Evolutionary conservation across 2,113 vertebrate genomes (phyloP).

Genomic region (Pungitius pungitius): DNA sequence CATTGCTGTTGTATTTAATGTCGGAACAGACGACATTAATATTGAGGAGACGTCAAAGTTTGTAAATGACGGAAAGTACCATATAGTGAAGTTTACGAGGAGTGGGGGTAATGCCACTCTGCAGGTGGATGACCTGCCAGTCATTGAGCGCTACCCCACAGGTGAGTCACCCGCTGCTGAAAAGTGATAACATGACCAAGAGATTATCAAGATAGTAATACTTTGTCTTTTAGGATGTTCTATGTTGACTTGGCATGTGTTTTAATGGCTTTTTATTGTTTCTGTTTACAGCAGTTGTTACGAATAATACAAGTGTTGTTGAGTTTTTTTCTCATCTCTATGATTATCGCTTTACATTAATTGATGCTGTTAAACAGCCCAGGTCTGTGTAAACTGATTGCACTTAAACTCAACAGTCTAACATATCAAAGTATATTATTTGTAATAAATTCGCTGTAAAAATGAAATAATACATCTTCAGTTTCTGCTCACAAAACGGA

Average conservation of each 20-base stretch:
- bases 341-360: slow-evolving; percentile 37
- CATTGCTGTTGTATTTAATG: slow-evolving; percentile 97
- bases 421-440: slow-evolving; percentile 22
- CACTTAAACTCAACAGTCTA: slow-evolving; percentile 6
- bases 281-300: slow-evolving; percentile 66
- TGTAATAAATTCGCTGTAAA: slow-evolving; percentile 12
- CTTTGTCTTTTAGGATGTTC: slow-evolving; percentile 58
- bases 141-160: slow-evolving; percentile 98
- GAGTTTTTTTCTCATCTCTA: slow-evolving; percentile 42
- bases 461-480: slow-evolving; percentile 48
- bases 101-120: slow-evolving; percentile 99
- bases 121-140: slow-evolving; percentile 98
- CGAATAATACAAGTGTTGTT: slow-evolving; percentile 55
- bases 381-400: slow-evolving; percentile 9
- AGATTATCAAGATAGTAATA: slow-evolving; percentile 29
- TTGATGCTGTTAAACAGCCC: slow-evolving; percentile 19
- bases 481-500: slow-evolving; percentile 16
- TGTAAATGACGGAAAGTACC: slow-evolving; percentile 99
- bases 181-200: slow-evolving; percentile 37
- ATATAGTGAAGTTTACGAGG: slow-evolving; percentile 97
- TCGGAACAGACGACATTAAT: slow-evolving; percentile 98
- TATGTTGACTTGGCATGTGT: slow-evolving; percentile 72
- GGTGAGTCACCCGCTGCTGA: slow-evolving; percentile 84
- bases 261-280: slow-evolving; percentile 74
- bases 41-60: slow-evolving; percentile 97